phyloP scores from a whole-genome alignment of 2,113 vertebrate genomes.

The Megaleporinus macrocephalus region DNA sequence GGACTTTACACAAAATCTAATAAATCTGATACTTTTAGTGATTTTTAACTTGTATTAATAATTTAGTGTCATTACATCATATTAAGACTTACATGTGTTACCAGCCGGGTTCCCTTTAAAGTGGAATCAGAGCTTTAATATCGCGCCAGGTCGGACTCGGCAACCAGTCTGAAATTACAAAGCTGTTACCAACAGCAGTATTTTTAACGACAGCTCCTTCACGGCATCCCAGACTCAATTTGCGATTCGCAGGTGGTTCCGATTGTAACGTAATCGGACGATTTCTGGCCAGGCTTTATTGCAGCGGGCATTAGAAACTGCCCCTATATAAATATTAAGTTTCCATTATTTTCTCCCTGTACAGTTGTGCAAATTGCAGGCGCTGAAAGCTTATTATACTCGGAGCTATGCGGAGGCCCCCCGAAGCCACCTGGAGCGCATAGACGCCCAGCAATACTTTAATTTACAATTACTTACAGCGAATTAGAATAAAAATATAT shows the following conservation, averaged over 20 bases:
- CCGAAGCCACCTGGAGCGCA: conserved; percentile 48
- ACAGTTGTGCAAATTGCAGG: conserved; percentile 54
- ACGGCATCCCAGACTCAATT: conserved; percentile 41
- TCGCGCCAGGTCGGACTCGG: conserved; percentile 11
- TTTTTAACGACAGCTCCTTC: conserved; percentile 33
- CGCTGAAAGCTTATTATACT: conserved; percentile 61
- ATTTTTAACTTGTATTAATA: too few relatives aligned
- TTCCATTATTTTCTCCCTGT: conserved; percentile 59
- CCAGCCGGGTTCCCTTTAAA: too few relatives aligned
- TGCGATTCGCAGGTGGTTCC: conserved; percentile 53
- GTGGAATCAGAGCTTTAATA: conserved; percentile 23
- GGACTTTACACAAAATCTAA: too few relatives aligned
- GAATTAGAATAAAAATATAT: conserved; percentile 61
- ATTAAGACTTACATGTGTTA: too few relatives aligned
- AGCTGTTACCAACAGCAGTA: conserved; percentile 44
- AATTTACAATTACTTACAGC: conserved; percentile 64
- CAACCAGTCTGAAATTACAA: conserved; percentile 33
- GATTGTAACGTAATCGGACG: conserved; percentile 53
- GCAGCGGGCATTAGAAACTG: conserved; percentile 54
- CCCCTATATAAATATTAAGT: conserved; percentile 56
- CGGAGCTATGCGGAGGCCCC: conserved; percentile 30
- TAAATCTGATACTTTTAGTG: too few relatives aligned
- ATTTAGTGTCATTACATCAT: too few relatives aligned
- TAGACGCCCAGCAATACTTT: conserved; percentile 54
- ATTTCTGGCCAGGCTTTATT: conserved; percentile 53